These are phyloP conservation scores for Styela clava DNA, from an alignment of 23 tunicate genomes.

Conservation along the genomic window DNA sequence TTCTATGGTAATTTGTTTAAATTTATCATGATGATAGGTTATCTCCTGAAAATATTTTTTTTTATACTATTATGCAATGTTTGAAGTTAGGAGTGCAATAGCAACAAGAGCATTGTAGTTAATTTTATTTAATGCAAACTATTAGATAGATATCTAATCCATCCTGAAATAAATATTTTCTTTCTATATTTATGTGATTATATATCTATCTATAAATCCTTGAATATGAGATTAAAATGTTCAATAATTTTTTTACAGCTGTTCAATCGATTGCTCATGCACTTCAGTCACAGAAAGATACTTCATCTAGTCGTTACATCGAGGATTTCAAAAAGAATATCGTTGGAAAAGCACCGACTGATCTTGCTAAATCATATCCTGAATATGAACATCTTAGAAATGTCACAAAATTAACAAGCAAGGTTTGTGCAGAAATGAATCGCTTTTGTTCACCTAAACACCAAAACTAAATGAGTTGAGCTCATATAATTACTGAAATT, in stretches of 20 bases:
- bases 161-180: too few species aligned
- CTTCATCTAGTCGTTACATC: conserved; percentile 39
- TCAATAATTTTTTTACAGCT: conserved; percentile 37
- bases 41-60: too few species aligned
- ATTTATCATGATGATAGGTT: not conserved
- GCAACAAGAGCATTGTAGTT: too few species aligned
- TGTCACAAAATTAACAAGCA: conserved; percentile 63
- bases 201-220: too few species aligned
- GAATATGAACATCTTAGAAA: conserved; percentile 67
- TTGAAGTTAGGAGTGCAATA: too few species aligned
- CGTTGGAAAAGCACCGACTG: conserved; percentile 70
- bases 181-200: too few species aligned
- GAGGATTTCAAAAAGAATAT: conserved; percentile 50
- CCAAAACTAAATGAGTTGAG: not conserved
- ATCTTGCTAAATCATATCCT: conserved; percentile 80
- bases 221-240: too few species aligned
- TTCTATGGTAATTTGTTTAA: not conserved
- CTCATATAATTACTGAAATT: too few species aligned
- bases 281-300: conserved; percentile 42
- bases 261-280: conserved; percentile 85
- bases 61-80: too few species aligned
- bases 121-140: too few species aligned
- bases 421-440: conserved; percentile 33
- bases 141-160: too few species aligned
- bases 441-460: not conserved